These are phyloP conservation scores for Dermolepida albohirtum DNA, from an alignment of 2,888 invertebrate genomes.

Conservation along the genomic window DNA sequence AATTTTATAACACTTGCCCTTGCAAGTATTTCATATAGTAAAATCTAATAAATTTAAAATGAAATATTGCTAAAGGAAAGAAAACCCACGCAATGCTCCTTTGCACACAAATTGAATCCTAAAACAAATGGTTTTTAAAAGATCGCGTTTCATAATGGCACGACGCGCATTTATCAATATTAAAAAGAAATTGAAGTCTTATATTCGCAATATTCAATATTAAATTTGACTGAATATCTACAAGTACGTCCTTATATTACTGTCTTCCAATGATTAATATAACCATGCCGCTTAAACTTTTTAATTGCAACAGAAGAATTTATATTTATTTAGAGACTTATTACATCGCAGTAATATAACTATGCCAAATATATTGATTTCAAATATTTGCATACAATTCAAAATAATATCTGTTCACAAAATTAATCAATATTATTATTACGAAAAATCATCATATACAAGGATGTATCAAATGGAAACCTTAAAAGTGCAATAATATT, in stretches of 20 bases:
- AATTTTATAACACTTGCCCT: no score
- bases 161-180: conserved; percentile 2
- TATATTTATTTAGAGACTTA: no score
- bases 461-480: no score
- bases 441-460: no score
- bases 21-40: no score
- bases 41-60: neutral
- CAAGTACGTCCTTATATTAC: neutral
- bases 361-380: no score
- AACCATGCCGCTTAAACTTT: neutral
- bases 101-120: neutral
- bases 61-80: neutral
- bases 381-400: no score
- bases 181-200: conserved; percentile 4
- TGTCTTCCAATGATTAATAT: neutral
- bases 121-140: conserved; percentile 9
- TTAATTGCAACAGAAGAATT: neutral
- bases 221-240: neutral
- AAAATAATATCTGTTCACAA: no score
- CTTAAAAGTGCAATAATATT: no score
- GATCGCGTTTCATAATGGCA: neutral
- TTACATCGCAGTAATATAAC: no score
- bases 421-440: no score
- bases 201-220: conserved; percentile 1
- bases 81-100: neutral